Conservation (phyloP, 2,113 vertebrate species). For the Sceloporus tristichus region DNA sequence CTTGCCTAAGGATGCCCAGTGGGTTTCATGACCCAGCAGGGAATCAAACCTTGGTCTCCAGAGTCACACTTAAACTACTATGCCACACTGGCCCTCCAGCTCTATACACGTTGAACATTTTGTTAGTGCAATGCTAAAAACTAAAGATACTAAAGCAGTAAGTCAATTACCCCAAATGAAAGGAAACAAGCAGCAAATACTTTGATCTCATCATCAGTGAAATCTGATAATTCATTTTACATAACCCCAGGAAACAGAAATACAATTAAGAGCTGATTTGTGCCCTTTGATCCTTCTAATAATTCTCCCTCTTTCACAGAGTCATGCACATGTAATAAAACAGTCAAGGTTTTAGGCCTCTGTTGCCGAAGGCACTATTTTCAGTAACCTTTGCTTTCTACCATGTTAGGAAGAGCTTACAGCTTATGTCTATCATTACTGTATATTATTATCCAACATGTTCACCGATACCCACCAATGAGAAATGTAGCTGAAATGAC, state of each 20-base stretch:
- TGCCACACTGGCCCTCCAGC: too few relatives aligned
- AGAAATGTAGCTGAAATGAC: conserved; percentile 62
- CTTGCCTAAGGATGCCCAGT: too few relatives aligned
- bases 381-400: conserved; percentile 45
- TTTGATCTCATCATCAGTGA: conserved; percentile 55
- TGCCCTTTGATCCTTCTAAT: conserved; percentile 63
- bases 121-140: conserved; percentile 13
- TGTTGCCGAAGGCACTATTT: conserved; percentile 58
- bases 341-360: conserved; percentile 54
- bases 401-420: background rate
- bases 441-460: conserved; percentile 26
- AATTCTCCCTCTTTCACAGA: conserved; percentile 50
- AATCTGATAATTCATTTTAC: conserved; percentile 42
- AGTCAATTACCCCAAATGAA: conserved; percentile 50
- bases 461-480: conserved; percentile 48
- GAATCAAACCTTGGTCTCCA: too few relatives aligned
- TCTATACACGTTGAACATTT: background rate
- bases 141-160: conserved; percentile 43
- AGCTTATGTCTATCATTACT: conserved; percentile 46
- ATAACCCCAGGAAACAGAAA: conserved; percentile 60
- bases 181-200: conserved; percentile 47
- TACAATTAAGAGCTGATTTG: conserved; percentile 60
- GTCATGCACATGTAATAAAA: conserved; percentile 6
- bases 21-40: too few relatives aligned
- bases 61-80: too few relatives aligned